These are phyloP conservation scores for Ochropleura plecta DNA, from an alignment of 2,888 invertebrate genomes.

Conservation along the genomic window DNA sequence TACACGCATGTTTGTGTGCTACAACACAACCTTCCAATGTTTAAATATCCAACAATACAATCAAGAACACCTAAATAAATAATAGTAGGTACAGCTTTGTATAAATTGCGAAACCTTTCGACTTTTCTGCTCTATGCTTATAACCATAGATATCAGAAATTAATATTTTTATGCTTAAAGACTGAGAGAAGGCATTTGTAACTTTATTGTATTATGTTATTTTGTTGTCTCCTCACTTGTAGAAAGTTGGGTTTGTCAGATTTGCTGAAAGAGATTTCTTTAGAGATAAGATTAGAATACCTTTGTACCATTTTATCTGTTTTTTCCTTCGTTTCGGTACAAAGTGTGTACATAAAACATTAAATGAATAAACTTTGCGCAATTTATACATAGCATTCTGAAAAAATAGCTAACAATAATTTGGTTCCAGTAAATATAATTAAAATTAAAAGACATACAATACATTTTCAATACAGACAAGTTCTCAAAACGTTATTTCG, in stretches of 20 bases:
- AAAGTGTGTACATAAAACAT: too few relatives aligned
- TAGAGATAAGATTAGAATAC: too few relatives aligned
- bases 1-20: constrained; percentile 13
- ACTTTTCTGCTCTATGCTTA: neutral
- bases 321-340: too few relatives aligned
- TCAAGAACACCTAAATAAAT: constrained; percentile 7
- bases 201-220: neutral
- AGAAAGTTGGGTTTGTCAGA: neutral
- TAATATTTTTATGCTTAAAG: neutral
- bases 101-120: constrained; percentile 24
- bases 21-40: constrained; percentile 14
- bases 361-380: neutral
- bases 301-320: too few relatives aligned
- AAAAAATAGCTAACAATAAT: constrained; percentile 5
- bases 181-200: neutral
- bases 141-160: neutral
- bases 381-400: constrained; percentile 20
- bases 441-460: constrained; percentile 9
- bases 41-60: neutral
- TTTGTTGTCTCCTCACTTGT: neutral
- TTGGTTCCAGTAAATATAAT: constrained; percentile 29
- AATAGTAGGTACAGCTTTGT: constrained; percentile 16
- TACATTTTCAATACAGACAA: constrained; percentile 6
- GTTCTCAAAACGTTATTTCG: constrained; percentile 12
- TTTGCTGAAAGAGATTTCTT: too few relatives aligned